A percentile compares a stretch with the other conserved stretches of the same genome.
phyloP scores from a whole-genome alignment of 2,797 vertebrate genomes.

The Avahi laniger region DNA sequence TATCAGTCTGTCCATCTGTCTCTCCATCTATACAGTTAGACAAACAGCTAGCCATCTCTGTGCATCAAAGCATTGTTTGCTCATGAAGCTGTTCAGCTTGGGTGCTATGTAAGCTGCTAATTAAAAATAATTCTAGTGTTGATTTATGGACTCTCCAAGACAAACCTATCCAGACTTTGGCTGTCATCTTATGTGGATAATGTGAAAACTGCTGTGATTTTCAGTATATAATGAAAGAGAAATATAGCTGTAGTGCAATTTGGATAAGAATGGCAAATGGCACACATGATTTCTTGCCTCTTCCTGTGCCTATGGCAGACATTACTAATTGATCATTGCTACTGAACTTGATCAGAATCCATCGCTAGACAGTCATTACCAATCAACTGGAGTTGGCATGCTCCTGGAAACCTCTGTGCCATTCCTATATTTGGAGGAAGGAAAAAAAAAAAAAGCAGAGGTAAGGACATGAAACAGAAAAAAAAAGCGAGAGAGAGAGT shows the following conservation, averaged over 20 bases:
- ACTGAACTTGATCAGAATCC: background rate
- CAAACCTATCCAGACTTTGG: background rate
- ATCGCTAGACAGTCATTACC: background rate
- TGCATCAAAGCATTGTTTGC: background rate
- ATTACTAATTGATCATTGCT: slow-evolving; percentile 44
- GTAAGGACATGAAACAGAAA: background rate
- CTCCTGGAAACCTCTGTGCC: background rate
- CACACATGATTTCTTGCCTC: background rate
- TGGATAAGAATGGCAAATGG: background rate
- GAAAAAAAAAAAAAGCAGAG: background rate
- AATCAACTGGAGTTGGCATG: background rate
- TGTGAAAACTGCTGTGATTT: slow-evolving; percentile 25
- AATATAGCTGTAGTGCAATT: background rate
- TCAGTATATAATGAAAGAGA: background rate
- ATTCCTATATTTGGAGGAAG: background rate
- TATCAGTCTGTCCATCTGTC: background rate
- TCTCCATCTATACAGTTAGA: background rate
- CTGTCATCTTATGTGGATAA: background rate
- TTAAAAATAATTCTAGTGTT: slow-evolving; percentile 15
- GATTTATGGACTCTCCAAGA: background rate
- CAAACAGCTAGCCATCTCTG: background rate
- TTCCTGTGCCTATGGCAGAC: background rate
- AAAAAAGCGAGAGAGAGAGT: background rate
- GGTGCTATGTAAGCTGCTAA: background rate
- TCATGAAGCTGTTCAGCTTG: background rate